Conservation (phyloP, 1,140 invertebrate genomes). For the Diachasmimorpha longicaudata region DNA sequence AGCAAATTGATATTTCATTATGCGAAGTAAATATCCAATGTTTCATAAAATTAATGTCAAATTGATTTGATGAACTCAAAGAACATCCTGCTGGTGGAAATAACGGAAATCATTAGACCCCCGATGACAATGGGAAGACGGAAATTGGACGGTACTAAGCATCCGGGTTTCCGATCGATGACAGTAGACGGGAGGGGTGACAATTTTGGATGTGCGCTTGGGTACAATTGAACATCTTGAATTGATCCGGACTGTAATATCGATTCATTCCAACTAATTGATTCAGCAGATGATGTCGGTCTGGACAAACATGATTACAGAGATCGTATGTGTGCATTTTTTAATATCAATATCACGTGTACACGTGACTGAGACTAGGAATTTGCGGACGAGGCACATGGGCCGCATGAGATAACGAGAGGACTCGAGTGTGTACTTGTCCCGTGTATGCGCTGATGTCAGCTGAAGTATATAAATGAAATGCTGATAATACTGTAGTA, state of each 20-base stretch:
- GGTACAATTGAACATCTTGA: neutral
- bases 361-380: neutral
- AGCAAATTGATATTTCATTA: neutral
- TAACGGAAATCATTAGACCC: neutral
- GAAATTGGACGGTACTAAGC: conserved; percentile 6
- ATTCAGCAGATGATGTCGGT: neutral
- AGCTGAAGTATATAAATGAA: conserved; percentile 1
- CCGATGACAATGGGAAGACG: neutral
- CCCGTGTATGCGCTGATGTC: neutral
- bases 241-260: neutral
- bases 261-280: neutral
- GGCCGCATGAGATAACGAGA: neutral
- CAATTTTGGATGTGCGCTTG: neutral
- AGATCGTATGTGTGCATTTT: neutral
- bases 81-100: neutral
- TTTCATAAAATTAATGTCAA: neutral
- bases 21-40: neutral
- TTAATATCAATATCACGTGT: neutral
- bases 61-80: neutral
- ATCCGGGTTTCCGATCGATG: conserved; percentile 3
- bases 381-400: neutral
- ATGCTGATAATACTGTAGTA: neutral
- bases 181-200: neutral
- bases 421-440: conserved; percentile 1
- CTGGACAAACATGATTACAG: neutral